Percentiles rank a stretch among this genome's conserved stretches.
These are phyloP conservation scores for Vireo griseus DNA, from an alignment of 2,797 vertebrate genomes.

Conservation along the genomic window DNA sequence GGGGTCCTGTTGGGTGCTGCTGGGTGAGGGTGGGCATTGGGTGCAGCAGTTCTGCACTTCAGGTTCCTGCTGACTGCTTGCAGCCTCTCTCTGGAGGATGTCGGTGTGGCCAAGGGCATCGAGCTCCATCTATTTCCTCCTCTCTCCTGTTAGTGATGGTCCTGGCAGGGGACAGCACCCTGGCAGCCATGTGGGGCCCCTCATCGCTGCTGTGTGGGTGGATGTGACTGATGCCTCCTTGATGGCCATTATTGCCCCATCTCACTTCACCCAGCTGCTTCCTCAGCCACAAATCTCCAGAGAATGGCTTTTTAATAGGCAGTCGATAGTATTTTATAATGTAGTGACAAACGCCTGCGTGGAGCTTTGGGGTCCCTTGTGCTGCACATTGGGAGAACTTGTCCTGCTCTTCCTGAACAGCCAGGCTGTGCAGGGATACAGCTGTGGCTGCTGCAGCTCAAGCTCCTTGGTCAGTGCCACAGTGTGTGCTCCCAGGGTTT, in stretches of 20 bases:
- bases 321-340: background rate
- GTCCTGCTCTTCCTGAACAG: background rate
- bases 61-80: background rate
- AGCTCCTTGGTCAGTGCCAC: background rate
- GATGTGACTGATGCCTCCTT: background rate
- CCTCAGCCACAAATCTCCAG: background rate
- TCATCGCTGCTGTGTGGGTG: background rate
- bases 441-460: background rate
- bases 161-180: background rate
- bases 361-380: accelerated
- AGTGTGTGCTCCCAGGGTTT: accelerated
- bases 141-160: background rate
- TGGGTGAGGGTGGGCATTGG: accelerated
- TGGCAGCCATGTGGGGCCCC: background rate
- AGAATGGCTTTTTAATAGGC: slow-evolving; percentile 25
- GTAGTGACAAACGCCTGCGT: accelerated
- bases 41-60: background rate
- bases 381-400: accelerated
- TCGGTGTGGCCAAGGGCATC: accelerated
- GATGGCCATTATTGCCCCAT: background rate
- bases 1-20: background rate
- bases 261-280: background rate
- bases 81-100: background rate
- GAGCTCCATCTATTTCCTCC: background rate
- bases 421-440: background rate